Base-by-base conservation (phyloP, 2,113 vertebrate genomes). In the Chitala chitala region DNA sequence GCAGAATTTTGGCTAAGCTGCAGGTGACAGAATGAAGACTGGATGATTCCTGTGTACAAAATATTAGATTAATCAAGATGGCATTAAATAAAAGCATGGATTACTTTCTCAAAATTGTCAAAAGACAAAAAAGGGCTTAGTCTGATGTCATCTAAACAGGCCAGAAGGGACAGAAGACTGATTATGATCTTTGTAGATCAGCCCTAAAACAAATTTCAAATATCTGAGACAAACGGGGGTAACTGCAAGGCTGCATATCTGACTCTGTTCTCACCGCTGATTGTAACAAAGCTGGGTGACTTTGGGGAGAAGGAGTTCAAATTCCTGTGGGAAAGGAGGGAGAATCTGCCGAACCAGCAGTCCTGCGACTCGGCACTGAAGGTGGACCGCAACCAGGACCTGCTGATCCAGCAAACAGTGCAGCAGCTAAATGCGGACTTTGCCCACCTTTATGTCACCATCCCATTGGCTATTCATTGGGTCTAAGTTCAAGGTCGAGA, bases 221-320 rank as follows among this genome's bases (percentile, higher is more conserved):
- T n/a, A n/a, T n/a, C n/a, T n/a, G n/a, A n/a, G n/a, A n/a, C n/a
- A n/a, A n/a, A n/a, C n/a, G n/a, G n/a, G n/a, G n/a, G n/a, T n/a
- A n/a, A n/a, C n/a, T n/a, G n/a, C n/a, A n/a, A n/a, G n/a, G n/a
- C n/a, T n/a, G n/a, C n/a, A n/a, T n/a, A n/a, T n/a, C n/a, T n/a
- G n/a, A n/a, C n/a, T n/a, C n/a, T 53, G 42, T 31, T 63, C 59
- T 29, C 7, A 3, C 33, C 7, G 1, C 86, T 99, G 97, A 99
- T 99, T 75, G 89, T 99, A 78, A 99, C 96, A 0, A 96, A 99
- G 87, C 87, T 99, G 50, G 97, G 97, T 50, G 97, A 96, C 69
- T 99, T 99, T 83, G 97, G 99, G 86, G 97, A 99, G 46, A 99
- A 99, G 78, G 96, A 99, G 84, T 99, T 96, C 0, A 99, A 99